phyloP scores from a whole-genome alignment of 2,797 vertebrate species.

The Rousettus madagascariensis region DNA sequence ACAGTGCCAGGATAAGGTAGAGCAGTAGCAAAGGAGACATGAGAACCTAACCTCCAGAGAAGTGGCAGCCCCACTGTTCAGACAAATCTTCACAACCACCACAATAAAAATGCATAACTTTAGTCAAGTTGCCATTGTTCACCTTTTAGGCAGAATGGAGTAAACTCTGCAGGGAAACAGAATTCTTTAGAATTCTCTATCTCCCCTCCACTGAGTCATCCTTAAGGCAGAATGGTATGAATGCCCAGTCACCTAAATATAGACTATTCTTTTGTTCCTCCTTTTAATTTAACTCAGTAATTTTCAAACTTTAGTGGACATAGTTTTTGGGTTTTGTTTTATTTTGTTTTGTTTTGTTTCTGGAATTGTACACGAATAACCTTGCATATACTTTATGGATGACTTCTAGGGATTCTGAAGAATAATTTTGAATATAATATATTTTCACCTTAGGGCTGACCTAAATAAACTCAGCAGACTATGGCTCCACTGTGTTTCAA shows the following conservation, averaged over 20 bases:
- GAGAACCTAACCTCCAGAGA: background rate
- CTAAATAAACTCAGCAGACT: background rate
- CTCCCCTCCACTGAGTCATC: background rate
- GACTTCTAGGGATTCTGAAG: background rate
- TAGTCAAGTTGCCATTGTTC: background rate
- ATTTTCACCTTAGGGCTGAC: background rate
- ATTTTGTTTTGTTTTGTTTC: background rate
- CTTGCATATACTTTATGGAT: background rate
- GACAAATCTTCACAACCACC: background rate
- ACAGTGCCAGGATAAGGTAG: background rate
- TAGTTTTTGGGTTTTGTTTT: background rate
- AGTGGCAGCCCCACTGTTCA: too few species aligned
- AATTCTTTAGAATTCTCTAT: background rate
- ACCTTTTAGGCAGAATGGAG: accelerated
- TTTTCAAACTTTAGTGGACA: background rate
- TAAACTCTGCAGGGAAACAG: background rate
- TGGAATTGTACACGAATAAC: background rate
- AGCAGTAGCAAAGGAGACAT: background rate
- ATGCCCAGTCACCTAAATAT: background rate
- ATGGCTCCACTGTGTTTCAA: background rate
- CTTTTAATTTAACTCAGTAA: background rate
- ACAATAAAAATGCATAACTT: background rate
- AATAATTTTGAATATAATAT: background rate
- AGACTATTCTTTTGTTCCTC: background rate
- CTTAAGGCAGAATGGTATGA: background rate